Percentiles rank a stretch among this genome's conserved stretches.
phyloP scores from a whole-genome alignment of 2,888 invertebrate species.

The Drosophila hamatofila region DNA sequence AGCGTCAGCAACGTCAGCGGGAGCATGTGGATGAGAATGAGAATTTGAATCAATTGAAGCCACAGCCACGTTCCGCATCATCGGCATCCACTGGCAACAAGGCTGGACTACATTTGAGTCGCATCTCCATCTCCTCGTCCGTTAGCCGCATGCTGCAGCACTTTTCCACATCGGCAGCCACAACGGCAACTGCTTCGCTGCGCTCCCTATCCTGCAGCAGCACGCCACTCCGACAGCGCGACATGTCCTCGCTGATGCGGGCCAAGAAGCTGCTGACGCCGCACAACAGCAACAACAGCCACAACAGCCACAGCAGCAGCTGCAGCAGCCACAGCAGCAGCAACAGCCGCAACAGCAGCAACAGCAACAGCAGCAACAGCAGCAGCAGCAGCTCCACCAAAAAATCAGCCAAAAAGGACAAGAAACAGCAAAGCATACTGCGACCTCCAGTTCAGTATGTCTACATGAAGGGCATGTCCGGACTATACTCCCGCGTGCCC shows the following conservation, averaged over 20 bases:
- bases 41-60: conserved; percentile 37
- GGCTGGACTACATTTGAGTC: conserved; percentile 76
- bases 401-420: conserved; percentile 74
- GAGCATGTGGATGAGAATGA: conserved; percentile 53
- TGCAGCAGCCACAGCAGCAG: conserved; percentile 85
- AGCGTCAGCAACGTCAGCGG: conserved; percentile 27
- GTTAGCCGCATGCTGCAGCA: conserved; percentile 90
- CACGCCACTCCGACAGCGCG: conserved; percentile 78
- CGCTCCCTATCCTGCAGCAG: conserved; percentile 89
- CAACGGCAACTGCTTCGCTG: conserved; percentile 85
- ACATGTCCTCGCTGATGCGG: conserved; percentile 19
- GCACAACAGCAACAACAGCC: conserved; percentile 53
- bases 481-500: conserved; percentile 92
- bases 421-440: conserved; percentile 90
- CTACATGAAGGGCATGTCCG: conserved; percentile 92
- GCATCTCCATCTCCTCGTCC: conserved; percentile 87
- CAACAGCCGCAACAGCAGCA: conserved; percentile 86
- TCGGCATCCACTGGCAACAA: conserved; percentile 41
- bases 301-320: conserved; percentile 75
- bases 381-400: conserved; percentile 50
- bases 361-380: conserved; percentile 40
- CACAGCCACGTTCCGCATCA: conserved; percentile 52
- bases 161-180: conserved; percentile 86
- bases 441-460: conserved; percentile 92
- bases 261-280: conserved; percentile 59